A percentile compares a stretch with the other conserved stretches of the same genome.
Evolutionary conservation across 1,140 invertebrate genomes (phyloP).

Genomic region (Cydia amplana): DNA sequence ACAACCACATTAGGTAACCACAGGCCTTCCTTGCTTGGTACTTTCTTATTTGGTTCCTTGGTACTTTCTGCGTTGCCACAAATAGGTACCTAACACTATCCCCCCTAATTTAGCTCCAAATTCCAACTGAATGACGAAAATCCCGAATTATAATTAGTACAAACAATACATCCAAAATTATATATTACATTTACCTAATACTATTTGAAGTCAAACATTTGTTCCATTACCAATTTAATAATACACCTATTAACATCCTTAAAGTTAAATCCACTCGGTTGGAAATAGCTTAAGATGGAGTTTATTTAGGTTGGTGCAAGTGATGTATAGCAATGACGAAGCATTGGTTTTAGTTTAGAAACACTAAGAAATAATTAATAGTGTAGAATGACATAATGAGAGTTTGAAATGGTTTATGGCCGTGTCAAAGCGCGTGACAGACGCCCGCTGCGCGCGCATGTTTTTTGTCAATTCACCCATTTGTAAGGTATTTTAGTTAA

Average conservation of each 20-base stretch:
- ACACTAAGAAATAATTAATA: not conserved
- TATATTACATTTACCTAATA: not conserved
- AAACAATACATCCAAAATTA: not conserved
- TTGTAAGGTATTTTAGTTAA: conserved; percentile 8
- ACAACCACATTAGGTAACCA: no score
- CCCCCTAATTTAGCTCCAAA: not conserved
- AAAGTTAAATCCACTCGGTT: not conserved
- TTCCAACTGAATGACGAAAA: not conserved
- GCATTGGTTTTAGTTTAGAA: not conserved
- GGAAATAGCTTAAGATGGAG: not conserved
- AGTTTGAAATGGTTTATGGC: conserved; percentile 2
- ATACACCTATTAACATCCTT: not conserved
- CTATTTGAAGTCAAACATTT: conserved; percentile 1
- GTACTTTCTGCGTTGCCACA: no score
- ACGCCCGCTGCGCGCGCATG: conserved; percentile 7
- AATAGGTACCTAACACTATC: not conserved
- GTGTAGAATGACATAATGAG: conserved; percentile 3
- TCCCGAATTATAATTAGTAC: not conserved
- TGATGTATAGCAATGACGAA: conserved; percentile 2
- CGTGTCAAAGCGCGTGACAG: not conserved
- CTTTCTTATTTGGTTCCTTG: no score
- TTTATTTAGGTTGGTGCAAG: not conserved
- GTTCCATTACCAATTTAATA: not conserved
- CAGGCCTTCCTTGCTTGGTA: no score
- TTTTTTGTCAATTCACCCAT: conserved; percentile 10